phyloP scores from a whole-genome alignment of 2,888 invertebrate species.

The Agrotis ipsilon region DNA sequence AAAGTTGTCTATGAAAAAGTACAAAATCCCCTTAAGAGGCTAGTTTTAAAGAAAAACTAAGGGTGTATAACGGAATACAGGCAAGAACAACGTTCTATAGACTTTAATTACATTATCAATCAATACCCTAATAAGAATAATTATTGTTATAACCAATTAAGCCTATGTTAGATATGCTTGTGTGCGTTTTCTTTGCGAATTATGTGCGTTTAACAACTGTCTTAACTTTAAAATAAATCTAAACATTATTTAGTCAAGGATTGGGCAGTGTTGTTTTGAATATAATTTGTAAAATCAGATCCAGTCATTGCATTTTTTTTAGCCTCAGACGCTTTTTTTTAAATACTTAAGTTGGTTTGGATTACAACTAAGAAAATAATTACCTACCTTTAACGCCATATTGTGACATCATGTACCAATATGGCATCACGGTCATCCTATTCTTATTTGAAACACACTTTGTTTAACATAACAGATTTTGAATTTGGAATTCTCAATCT shows the following conservation, averaged over 20 bases:
- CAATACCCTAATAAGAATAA: constrained; percentile 17
- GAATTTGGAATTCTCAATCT: neutral
- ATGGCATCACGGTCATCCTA: too few relatives aligned
- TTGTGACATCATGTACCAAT: too few relatives aligned
- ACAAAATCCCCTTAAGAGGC: too few relatives aligned
- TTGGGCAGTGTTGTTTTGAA: constrained; percentile 35
- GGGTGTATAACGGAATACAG: constrained; percentile 30
- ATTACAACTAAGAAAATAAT: too few relatives aligned
- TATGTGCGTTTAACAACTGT: constrained; percentile 39
- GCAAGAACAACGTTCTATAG: constrained; percentile 33
- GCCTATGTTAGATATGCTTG: constrained; percentile 45
- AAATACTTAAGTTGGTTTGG: neutral
- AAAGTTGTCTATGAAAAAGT: too few relatives aligned
- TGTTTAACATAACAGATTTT: neutral
- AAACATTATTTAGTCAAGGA: constrained; percentile 17
- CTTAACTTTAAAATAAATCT: constrained; percentile 21
- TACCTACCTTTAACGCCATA: too few relatives aligned
- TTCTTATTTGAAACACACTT: too few relatives aligned
- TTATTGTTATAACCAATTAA: constrained; percentile 16
- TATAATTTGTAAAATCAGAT: neutral
- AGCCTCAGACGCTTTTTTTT: constrained; percentile 42
- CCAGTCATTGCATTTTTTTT: neutral
- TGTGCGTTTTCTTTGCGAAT: constrained; percentile 37
- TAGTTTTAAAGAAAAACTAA: too few relatives aligned
- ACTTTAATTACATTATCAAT: constrained; percentile 18